Base-by-base conservation (phyloP, 2,797 vertebrate species). In the Scolopax rusticola region DNA sequence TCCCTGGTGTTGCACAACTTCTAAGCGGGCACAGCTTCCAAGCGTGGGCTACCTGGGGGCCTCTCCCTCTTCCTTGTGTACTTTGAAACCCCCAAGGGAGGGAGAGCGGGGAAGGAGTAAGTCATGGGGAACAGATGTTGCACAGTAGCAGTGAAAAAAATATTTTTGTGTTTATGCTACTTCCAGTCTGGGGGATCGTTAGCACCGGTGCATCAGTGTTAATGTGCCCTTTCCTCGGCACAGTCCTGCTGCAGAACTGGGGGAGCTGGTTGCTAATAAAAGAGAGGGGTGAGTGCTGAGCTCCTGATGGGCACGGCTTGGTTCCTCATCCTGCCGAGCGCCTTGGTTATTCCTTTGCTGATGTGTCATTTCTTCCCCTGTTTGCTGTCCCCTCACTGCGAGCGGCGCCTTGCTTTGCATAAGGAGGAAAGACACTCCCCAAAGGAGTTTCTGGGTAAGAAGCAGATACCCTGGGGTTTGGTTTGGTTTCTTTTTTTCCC, bases 121-220 rank as follows among this genome's bases (percentile, higher is more conserved):
- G 91, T 77, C 89, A 40, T n/a, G 2, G 9, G 54, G 90, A 95
- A 77, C 90, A 97, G 95, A 94, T 97, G 96, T 94, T 93, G 93
- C 92, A 95, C 94, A 92, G 94, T 85, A 95, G 94, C 95, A 90
- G 93, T 1, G 94, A 97, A 96, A 96, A 93, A 96, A 97, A 95
- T 95, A 97, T 96, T 96, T 96, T 89, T 47, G 86, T 96, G 69
- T 95, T 97, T 96, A 17, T 80, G 78, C 86, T 80, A 7, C 65
- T 93, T 83, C 60, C 60, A 47, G 90, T 83, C 45, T 19, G 83
- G 90, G 93, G 86, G 84, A 68, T 57, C 43, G 70, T 68, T 90
- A 56, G 74, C 80, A 69, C 63, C 11, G 3, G 19, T 7, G 70
- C 4, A 8, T 92, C 86, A 86, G 69, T 54, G 94, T 90, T 94